These are phyloP conservation scores for Pyrochroa serraticornis DNA, from an alignment of 2,888 invertebrate genomes.

Conservation along the genomic window DNA sequence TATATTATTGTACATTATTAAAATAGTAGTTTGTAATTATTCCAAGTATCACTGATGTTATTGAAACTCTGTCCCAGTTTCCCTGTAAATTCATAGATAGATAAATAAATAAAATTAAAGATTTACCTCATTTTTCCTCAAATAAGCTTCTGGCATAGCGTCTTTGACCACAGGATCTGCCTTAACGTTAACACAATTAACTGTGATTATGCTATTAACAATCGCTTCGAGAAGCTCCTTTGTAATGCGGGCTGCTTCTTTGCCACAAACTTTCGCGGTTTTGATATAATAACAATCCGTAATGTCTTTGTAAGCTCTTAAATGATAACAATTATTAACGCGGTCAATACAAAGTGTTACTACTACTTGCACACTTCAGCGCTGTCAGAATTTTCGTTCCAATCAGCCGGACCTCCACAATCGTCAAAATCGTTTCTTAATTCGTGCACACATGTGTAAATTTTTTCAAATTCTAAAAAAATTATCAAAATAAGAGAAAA, in stretches of 20 bases:
- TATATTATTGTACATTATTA: not conserved
- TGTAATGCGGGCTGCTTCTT: constrained; percentile 56
- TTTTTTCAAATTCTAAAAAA: constrained; percentile 48
- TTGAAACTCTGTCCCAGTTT: not conserved
- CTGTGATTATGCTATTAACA: constrained; percentile 45
- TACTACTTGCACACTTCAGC: constrained; percentile 54
- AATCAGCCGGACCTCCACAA: constrained; percentile 63
- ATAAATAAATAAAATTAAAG: not conserved
- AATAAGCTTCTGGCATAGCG: constrained; percentile 44
- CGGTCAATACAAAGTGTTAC: no score
- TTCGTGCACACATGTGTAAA: constrained; percentile 56
- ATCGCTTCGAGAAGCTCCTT: constrained; percentile 48
- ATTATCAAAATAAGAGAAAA: constrained; percentile 3
- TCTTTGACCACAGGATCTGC: constrained; percentile 42
- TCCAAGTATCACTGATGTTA: not conserved
- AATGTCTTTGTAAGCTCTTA: constrained; percentile 59
- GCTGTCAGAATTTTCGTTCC: constrained; percentile 60
- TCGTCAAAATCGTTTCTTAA: constrained; percentile 60
- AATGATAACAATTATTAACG: constrained; percentile 27
- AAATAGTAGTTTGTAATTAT: not conserved
- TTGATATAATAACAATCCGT: constrained; percentile 62
- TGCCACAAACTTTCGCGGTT: constrained; percentile 61
- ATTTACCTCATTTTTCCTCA: constrained; percentile 25
- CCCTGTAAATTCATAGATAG: not conserved
- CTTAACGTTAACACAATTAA: constrained; percentile 42